Base-by-base conservation (phyloP, 2,888 invertebrate genomes). In the Nemotelus pantherinus region DNA sequence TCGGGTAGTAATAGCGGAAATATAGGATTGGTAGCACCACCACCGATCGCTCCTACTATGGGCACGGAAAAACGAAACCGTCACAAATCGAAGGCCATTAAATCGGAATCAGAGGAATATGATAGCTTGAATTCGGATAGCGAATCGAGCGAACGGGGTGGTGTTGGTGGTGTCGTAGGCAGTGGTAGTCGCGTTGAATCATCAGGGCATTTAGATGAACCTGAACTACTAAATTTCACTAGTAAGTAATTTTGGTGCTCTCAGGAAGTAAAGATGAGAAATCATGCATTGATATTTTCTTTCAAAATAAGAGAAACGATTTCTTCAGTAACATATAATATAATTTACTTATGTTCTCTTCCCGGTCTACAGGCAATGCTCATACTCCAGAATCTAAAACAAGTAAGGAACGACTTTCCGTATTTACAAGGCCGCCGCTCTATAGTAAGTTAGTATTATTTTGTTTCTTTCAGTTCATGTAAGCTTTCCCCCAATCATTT, bases 361-460 rank as follows among this genome's bases (percentile, higher is more conserved):
- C 25, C 25, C 25, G 1, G 1, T 74, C 0, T 57, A 43, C 74
- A 84, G 85, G 82, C 41, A 85, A 85, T 81, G 83, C 82, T 0
- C 88, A 88, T 79, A 88, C 88, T 79, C 87, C 87, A 2, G 82
- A 82, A 2, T 83, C 84, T 77, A 84, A 86, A 58, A 83, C 84
- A 64, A 87, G 86, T 80, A 88, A 88, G 82, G 89, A 89, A 80
- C 87, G 88, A 81, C 84, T 88, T 81, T 88, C 88, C 81, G 86
- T 88, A 74, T 88, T 89, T 80, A 88, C 88, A 82, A 87, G 88
- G 85, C 88, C 88, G 79, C 84, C 86, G 83, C 89, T 89, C 87
- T 89, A 89, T 88, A 89, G 89, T 89, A 89, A 89, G 89, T 89
- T 89, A 89, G 89, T 89, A 89, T 89, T 88, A 86, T 83, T 85